phyloP scores from a whole-genome alignment of 2,888 invertebrate genomes.

The Euzophera pinguis region DNA sequence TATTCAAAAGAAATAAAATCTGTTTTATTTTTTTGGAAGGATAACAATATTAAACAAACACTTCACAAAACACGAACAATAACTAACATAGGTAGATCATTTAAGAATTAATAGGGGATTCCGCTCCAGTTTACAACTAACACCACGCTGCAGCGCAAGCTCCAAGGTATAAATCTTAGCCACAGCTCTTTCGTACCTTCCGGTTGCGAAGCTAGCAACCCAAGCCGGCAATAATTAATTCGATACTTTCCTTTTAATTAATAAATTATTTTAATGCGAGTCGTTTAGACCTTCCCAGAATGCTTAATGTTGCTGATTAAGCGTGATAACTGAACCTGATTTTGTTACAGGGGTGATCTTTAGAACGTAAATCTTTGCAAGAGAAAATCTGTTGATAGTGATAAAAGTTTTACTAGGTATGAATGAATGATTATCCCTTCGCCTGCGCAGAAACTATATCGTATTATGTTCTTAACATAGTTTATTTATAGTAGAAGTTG shows the following conservation, averaged over 20 bases:
- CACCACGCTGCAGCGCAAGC: slow-evolving; percentile 13
- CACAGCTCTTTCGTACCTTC: slow-evolving; percentile 41
- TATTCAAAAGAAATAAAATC: too few species aligned
- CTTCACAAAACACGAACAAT: too few species aligned
- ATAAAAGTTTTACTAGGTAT: too few species aligned
- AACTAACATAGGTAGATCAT: too few species aligned
- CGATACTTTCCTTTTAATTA: slow-evolving; percentile 48
- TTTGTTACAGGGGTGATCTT: neutral
- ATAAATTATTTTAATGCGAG: slow-evolving; percentile 39
- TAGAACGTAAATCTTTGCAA: neutral
- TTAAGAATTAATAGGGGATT: neutral
- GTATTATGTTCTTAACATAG: too few species aligned
- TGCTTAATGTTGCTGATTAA: slow-evolving; percentile 1
- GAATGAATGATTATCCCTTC: too few species aligned
- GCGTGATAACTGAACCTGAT: neutral
- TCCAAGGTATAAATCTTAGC: slow-evolving; percentile 48
- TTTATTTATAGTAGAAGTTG: too few species aligned
- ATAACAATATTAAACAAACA: too few species aligned
- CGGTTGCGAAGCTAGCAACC: slow-evolving; percentile 33
- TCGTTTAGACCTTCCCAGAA: slow-evolving; percentile 11
- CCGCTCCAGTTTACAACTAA: slow-evolving; percentile 16
- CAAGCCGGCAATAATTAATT: slow-evolving; percentile 44
- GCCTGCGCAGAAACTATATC: too few species aligned
- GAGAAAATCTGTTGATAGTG: too few species aligned
- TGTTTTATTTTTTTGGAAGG: too few species aligned